Evolutionary conservation across 2,888 invertebrate genomes (phyloP), one percentile per base, ranked within the genome.

Genomic region (Molanna angustata): DNA sequence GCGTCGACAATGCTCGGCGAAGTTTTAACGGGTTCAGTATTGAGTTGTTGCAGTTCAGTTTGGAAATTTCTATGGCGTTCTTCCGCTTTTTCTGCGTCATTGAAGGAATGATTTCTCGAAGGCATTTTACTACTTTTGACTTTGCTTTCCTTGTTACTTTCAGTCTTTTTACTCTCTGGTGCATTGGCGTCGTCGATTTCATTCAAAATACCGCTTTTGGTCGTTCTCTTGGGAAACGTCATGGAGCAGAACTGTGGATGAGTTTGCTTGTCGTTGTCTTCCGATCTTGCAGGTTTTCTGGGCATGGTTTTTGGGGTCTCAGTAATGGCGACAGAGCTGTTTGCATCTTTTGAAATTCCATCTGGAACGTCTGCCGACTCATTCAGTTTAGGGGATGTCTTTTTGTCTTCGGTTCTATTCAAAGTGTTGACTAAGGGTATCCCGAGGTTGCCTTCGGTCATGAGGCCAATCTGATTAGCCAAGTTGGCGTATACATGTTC

Each of bases 401-500:
- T n/a, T 31, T 21, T 22, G 6, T 37, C 20, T 6, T 69, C 63
- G 68, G 69, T 1, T 66, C 66, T 54, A 65, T 68, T 27, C 11
- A 18, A 41, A 20, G 9, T 37, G 17, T 41, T 20, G 4, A n/a
- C 4, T 19, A 41, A 4, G 6, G 50, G 50, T 22, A 50, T 43
- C n/a, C 50, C 50, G 21, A 50, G 44, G 3, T 21, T 44, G 11
- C 43, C 43, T 4, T 42, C 43, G 6, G 27, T 35, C 11, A 50
- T 21, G 3, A 50, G 18, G 22, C 50, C 50, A 7, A 50, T 50
- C 18, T 50, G 43, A 2, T 43, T 67, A 7, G 80, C 73, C 54
- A 80, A 68, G 65, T 81, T 80, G 0, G 82, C 79, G 56, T 80
- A 80, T 0, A 80, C 79, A 63, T 81, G 81, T 56, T 81, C 76